A percentile compares a stretch with the other conserved stretches of the same genome.
These are phyloP conservation scores for Andrena hattorfiana DNA, from an alignment of 2,888 invertebrate genomes.

Conservation along the genomic window DNA sequence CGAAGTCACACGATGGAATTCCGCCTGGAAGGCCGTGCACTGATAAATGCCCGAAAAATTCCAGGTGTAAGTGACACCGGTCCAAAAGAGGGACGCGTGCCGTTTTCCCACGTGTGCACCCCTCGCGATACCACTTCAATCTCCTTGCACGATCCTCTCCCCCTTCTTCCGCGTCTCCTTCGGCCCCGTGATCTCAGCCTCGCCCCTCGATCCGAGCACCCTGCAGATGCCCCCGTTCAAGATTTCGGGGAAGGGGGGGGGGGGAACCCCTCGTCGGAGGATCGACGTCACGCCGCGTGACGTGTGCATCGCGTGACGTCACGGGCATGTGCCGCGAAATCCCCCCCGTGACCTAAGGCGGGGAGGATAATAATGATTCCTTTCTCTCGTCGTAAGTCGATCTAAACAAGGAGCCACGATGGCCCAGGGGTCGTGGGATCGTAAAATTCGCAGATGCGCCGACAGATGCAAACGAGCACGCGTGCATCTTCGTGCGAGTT, in stretches of 20 bases:
- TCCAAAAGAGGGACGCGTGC: slow-evolving; percentile 76
- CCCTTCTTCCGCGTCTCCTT: slow-evolving; percentile 59
- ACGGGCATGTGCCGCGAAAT: slow-evolving; percentile 74
- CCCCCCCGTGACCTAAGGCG: slow-evolving; percentile 71
- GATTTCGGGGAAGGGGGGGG: slow-evolving; percentile 61
- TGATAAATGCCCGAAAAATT: slow-evolving; percentile 71
- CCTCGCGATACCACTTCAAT: slow-evolving; percentile 76
- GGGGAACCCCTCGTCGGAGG: slow-evolving; percentile 32
- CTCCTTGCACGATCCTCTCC: slow-evolving; percentile 66
- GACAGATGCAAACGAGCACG: slow-evolving; percentile 68
- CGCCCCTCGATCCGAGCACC: slow-evolving; percentile 54
- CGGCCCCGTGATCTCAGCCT: slow-evolving; percentile 56
- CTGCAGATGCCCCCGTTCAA: slow-evolving; percentile 61
- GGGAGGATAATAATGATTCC: slow-evolving; percentile 60
- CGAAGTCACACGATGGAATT: slow-evolving; percentile 73
- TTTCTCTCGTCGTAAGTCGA: slow-evolving; percentile 50
- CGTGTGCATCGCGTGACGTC: slow-evolving; percentile 80
- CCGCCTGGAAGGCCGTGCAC: slow-evolving; percentile 37
- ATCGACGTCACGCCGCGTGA: slow-evolving; percentile 80
- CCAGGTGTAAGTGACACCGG: slow-evolving; percentile 79
- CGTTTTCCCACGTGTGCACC: slow-evolving; percentile 81
- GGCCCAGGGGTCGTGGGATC: slow-evolving; percentile 68
- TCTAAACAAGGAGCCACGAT: slow-evolving; percentile 34
- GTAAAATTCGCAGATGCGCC: slow-evolving; percentile 65
- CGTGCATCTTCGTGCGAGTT: slow-evolving; percentile 23